phyloP scores from a whole-genome alignment of 2,797 vertebrate species.

The Nyctalus aviator region DNA sequence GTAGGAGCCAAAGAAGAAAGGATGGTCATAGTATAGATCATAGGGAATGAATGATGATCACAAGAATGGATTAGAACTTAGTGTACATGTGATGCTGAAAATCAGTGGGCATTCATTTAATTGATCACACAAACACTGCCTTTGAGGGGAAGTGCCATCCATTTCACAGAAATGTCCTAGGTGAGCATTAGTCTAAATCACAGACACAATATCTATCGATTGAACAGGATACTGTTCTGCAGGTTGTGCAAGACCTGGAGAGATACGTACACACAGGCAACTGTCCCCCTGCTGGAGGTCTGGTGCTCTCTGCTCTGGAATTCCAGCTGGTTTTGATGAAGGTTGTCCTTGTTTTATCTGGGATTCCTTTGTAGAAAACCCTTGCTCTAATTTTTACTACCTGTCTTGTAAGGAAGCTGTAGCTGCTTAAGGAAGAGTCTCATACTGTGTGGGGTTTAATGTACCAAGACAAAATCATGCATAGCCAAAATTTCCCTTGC shows the following conservation, averaged over 20 bases:
- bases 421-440: background rate
- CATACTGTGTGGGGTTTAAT: background rate
- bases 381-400: conserved; percentile 5
- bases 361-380: background rate
- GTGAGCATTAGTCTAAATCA: background rate
- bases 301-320: background rate
- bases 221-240: background rate
- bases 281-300: background rate
- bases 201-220: background rate
- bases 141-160: background rate
- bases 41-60: background rate
- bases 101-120: background rate
- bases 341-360: background rate
- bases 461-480: background rate
- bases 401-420: conserved; percentile 6
- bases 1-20: conserved; percentile 47
- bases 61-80: background rate
- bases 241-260: background rate
- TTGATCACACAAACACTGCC: background rate
- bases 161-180: background rate
- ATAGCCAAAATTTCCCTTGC: conserved; percentile 9
- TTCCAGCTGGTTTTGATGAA: background rate
- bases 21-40: background rate
- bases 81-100: background rate
- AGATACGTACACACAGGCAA: background rate